Base-by-base conservation (phyloP, 2,888 invertebrate genomes). In the Poecilus cupreus region DNA sequence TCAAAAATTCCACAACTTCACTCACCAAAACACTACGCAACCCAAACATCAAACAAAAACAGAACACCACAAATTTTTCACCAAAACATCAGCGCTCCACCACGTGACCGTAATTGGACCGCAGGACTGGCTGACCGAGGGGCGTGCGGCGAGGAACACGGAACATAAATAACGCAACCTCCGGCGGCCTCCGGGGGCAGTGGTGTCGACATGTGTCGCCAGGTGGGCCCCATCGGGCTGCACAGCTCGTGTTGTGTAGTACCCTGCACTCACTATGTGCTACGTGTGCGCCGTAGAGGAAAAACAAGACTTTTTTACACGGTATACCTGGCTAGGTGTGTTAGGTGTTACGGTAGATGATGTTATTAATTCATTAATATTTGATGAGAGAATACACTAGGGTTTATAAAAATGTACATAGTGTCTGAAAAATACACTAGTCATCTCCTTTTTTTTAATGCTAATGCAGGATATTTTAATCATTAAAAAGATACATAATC, bases 51-150 rank as follows among this genome's bases (percentile, higher is more conserved):
- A 60, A 60, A 60, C 60, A 60, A 60, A 60, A 60, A 22, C 54
- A 60, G 13, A n/a, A n/a, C 13, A n/a, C 5, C n/a, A 26, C 60
- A 60, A 60, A 60, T 60, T 60, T 60, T 26, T 24, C 60, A 13
- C 24, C 60, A 11, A n/a, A 60, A 20, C 20, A 54, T 54, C 20
- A 54, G 18, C 22, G 49, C 60, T 32, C 5, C n/a, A 26, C 60
- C 26, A 24, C 60, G 60, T 60, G 60, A 60, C 60, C 60, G 60
- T 60, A 60, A 60, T 60, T 60, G 60, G 60, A 60, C 60, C 60
- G 26, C 60, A 60, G 60, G 26, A 60, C 24, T 60, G 11, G 60
- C 22, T 60, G 13, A 60, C 60, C 60, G 60, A n/a, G n/a, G 60
- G 3, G 24, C 54, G n/a, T n/a, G 24, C 26, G 60, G 43, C 13